Evolutionary conservation across 2,888 invertebrate species (phyloP).

Genomic region (Acanthoscelides obtectus): DNA sequence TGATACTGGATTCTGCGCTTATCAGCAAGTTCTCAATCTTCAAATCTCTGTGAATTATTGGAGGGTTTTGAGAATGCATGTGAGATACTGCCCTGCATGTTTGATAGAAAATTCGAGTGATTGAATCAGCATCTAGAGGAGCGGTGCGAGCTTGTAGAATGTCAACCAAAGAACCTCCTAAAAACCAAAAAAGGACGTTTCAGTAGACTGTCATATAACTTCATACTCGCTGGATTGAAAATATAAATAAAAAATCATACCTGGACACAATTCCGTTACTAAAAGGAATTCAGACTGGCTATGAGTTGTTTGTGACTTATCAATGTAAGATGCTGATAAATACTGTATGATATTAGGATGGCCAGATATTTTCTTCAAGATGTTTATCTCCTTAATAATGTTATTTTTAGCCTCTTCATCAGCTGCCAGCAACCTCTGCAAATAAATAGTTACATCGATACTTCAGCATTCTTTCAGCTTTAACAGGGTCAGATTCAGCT

Average conservation of each 20-base stretch:
- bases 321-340: conserved; percentile 76
- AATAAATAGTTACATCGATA: conserved; percentile 23
- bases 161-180: conserved; percentile 63
- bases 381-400: conserved; percentile 77
- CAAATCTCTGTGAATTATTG: conserved; percentile 93
- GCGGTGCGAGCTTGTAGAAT: conserved; percentile 56
- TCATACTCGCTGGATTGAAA: background rate
- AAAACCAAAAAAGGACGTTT: conserved; percentile 18
- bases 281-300: conserved; percentile 87
- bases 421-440: conserved; percentile 70
- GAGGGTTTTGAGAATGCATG: conserved; percentile 85
- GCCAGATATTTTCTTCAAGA: conserved; percentile 82
- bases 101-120: conserved; percentile 87
- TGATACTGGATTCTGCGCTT: conserved; percentile 78
- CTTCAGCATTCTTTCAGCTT: too few species aligned
- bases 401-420: conserved; percentile 76
- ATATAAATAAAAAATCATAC: conserved; percentile 41
- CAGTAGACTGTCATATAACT: background rate
- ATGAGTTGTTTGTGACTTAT: conserved; percentile 72
- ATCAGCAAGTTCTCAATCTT: conserved; percentile 95
- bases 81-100: conserved; percentile 86
- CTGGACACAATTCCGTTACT: conserved; percentile 89
- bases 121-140: conserved; percentile 62
- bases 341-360: conserved; percentile 91
- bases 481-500: too few species aligned